Evolutionary conservation across 2,888 invertebrate genomes (phyloP), one percentile per base, ranked within the genome.

Genomic region (Folsomia candida): DNA sequence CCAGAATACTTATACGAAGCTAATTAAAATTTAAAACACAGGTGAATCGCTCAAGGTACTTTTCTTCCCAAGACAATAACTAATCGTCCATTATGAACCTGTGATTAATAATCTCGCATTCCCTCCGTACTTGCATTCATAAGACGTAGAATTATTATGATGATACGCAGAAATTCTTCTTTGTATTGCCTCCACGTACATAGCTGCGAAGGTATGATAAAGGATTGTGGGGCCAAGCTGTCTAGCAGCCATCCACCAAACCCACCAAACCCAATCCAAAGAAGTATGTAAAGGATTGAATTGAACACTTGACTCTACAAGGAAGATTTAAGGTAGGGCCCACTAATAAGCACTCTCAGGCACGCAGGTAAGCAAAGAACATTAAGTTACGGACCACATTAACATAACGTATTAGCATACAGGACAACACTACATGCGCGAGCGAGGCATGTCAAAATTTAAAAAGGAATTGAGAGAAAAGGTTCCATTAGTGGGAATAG

Each of bases 141-240:
- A 54, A 22, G 37, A 37, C 37, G 37, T 37, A 37, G 37, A 37
- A 37, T 37, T 37, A 37, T 37, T 37, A 37, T 14, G n/a, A 54
- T 54, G 54, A 18, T 54, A 54, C 54, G 54, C 54, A 54, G 54
- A 54, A 54, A 54, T 54, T 18, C 22, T 54, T 54, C 54, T 54
- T 54, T 6, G 54, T 54, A 54, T 54, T 54, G 20, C 54, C 20
- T 54, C 20, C 20, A 54, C 54, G 54, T 54, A 20, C 54, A 4
- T 54, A 6, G 54, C n/a, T 54, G 54, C 22, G n/a, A 9, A 11
- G 47, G 47, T 54, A 54, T 6, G 6, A 54, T 54, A 20, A 37
- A 37, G 37, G 58, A 61, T 22, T 74, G 67, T 74, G 74, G 74
- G 74, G 74, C 74, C 74, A 74, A 74, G 74, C 74, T 74, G 74